These are phyloP conservation scores for Scopus umbretta DNA, from an alignment of 2,113 vertebrate species.

Conservation along the genomic window DNA sequence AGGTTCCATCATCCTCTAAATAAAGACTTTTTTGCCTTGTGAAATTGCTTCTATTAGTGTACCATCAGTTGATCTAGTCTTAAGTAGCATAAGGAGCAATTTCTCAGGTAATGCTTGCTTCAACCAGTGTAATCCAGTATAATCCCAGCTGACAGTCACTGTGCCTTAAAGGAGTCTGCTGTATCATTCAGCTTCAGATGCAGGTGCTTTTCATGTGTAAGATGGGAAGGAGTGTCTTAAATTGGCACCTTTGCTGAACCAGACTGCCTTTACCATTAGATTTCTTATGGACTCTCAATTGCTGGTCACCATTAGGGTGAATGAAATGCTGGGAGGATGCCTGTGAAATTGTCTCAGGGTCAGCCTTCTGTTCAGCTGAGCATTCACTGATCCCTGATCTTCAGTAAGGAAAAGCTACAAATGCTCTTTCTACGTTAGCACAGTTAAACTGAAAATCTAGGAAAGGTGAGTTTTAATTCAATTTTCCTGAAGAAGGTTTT, in stretches of 20 bases:
- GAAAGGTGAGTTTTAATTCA: background rate
- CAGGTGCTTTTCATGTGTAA: background rate
- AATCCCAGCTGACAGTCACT: background rate
- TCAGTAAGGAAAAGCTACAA: background rate
- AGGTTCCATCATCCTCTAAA: background rate
- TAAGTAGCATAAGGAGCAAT: background rate
- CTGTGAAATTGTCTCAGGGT: background rate
- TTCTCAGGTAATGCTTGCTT: conserved; percentile 1
- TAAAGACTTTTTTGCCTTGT: background rate
- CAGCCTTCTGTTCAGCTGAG: background rate
- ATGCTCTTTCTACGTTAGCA: background rate
- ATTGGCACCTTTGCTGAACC: background rate
- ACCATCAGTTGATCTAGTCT: background rate
- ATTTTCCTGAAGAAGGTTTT: background rate
- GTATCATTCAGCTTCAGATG: background rate
- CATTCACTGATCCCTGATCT: background rate
- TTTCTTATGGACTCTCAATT: background rate
- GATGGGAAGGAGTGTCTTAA: background rate
- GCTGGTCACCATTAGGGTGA: background rate
- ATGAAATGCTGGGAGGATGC: background rate
- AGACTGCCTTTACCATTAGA: background rate
- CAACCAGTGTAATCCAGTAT: conserved; percentile 19
- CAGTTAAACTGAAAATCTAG: background rate
- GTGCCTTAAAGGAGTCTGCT: background rate
- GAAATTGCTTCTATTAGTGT: background rate